Evolutionary conservation across 2,113 vertebrate species (phyloP), one percentile per base, ranked within the genome.

Genomic region (Takifugu bimaculatus): DNA sequence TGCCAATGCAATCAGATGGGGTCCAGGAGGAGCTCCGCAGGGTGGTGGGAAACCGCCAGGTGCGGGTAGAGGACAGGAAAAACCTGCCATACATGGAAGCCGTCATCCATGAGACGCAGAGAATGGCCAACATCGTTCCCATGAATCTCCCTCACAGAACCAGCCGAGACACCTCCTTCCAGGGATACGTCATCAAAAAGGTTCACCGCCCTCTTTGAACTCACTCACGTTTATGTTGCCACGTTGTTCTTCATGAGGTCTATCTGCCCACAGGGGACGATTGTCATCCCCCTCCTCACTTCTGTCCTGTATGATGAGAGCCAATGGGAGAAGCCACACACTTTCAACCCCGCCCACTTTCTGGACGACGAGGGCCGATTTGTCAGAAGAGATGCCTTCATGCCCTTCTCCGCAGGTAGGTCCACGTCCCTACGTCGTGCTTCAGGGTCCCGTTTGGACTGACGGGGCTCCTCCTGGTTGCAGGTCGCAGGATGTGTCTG

Each of bases 371-470:
- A 88, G 6, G 88, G 88, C 1, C 60, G 49, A 56, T 91, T 90
- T 59, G 26, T 78, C 35, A 89, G 62, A 49, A 82, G 50, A 68
- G 88, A 87, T 1, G 86, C 87, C 53, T 91, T 92, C 68, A 50
- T 91, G 74, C 69, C 90, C 10, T 92, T 92, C 27, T 91, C 89
- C 70, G 87, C 90, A 82, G 91, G 91, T 91, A 7, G 32, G 32
- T 35, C 32, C 32, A 35, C 32, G 9, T 35, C 32, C 32, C 32
- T 35, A 7, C 32, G 32, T 35, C 32, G 4, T 35, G 32, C 32
- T 35, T 5, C 32, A 35, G 32, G 6, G 32, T 5, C 4, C 32
- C 32, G 32, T 35, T 35, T 5, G 32, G 9, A 35, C 32, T 35
- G 32, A 35, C 1, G 32, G 5, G 6, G 32, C 12, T 47, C 12